Conservation (phyloP, 2,888 invertebrate species). For the Mythimna impura region DNA sequence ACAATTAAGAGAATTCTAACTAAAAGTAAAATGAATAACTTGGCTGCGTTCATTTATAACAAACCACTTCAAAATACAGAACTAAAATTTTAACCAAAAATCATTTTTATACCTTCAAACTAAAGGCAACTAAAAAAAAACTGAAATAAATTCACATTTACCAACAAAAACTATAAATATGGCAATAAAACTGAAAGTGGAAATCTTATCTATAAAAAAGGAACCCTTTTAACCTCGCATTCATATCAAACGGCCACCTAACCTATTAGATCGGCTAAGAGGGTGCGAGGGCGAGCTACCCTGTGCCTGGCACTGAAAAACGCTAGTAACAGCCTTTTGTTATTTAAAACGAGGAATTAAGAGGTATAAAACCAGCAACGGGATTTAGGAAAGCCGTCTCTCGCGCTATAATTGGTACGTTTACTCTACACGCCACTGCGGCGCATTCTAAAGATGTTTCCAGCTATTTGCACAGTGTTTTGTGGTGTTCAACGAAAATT, state of each 20-base stretch:
- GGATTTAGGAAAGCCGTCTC: slow-evolving; percentile 70
- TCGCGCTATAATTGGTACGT: slow-evolving; percentile 72
- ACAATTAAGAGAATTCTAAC: neutral
- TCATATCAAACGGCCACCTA: slow-evolving; percentile 68
- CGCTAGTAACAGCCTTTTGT: slow-evolving; percentile 83
- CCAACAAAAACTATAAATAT: slow-evolving; percentile 54
- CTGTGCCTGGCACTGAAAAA: slow-evolving; percentile 82
- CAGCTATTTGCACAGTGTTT: slow-evolving; percentile 59
- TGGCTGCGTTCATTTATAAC: neutral
- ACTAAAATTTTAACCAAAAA: slow-evolving; percentile 3
- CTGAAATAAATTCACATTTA: slow-evolving; percentile 30
- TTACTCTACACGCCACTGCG: slow-evolving; percentile 68
- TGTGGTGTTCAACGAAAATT: slow-evolving; percentile 34
- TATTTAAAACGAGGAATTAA: slow-evolving; percentile 84
- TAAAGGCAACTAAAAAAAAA: slow-evolving; percentile 1
- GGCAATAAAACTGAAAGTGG: slow-evolving; percentile 57
- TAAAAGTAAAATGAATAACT: slow-evolving; percentile 12
- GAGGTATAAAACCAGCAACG: slow-evolving; percentile 66
- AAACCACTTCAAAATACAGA: slow-evolving; percentile 7
- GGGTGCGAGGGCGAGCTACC: slow-evolving; percentile 76
- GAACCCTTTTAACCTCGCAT: slow-evolving; percentile 60
- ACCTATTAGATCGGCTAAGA: slow-evolving; percentile 75
- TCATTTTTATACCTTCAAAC: slow-evolving; percentile 11
- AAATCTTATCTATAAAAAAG: slow-evolving; percentile 62
- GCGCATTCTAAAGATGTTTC: slow-evolving; percentile 56